Base-by-base conservation (phyloP, 2,797 vertebrate species). In the Coregonus ussuriensis region DNA sequence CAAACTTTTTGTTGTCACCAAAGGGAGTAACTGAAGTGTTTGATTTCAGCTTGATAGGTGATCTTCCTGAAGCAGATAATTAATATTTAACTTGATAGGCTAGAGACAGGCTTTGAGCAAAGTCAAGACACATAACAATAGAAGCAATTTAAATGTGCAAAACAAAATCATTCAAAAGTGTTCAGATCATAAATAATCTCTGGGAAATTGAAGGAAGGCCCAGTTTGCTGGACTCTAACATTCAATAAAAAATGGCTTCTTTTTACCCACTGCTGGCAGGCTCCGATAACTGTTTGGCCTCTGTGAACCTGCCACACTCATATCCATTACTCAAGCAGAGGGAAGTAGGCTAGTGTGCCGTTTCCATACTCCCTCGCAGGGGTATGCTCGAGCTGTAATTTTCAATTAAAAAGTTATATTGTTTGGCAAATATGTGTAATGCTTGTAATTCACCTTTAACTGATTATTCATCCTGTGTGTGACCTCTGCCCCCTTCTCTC, bases 71-170 rank as follows among this genome's bases (percentile, higher is more conserved):
- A 92, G 88, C 87, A 75, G 81, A 80, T 88, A 94, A 95, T 95
- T 95, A 95, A 95, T 94, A 94, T 93, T 95, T 93, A 94, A 95
- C 90, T 93, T 91, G 91, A 95, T 95, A 92, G 84, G 86, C 81
- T 79, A 83, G 89, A 91, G 92, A 84, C 84, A 83, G 89, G 91
- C 88, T 13, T 83, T 1, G 85, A 86, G 84, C 81, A 81, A 87
- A 94, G 74, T 74, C 85, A 88, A 80, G 79, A 84, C 76, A 75
- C 80, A 25, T 77, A 79, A 92, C 88, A 93, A 93, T 92, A 83
- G 89, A 92, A 81, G 86, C 84, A 90, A 93, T 93, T 93, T 89
- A 86, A 91, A 89, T 52, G 76, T 86, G 87, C 84, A 89, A 92
- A 92, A 85, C 4, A 83, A 93, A 91, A 88, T 87, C 84, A 81